Percentiles rank a stretch among this genome's conserved stretches.
Conservation (phyloP, 2,888 invertebrate genomes). For the Leucophenga montana region DNA sequence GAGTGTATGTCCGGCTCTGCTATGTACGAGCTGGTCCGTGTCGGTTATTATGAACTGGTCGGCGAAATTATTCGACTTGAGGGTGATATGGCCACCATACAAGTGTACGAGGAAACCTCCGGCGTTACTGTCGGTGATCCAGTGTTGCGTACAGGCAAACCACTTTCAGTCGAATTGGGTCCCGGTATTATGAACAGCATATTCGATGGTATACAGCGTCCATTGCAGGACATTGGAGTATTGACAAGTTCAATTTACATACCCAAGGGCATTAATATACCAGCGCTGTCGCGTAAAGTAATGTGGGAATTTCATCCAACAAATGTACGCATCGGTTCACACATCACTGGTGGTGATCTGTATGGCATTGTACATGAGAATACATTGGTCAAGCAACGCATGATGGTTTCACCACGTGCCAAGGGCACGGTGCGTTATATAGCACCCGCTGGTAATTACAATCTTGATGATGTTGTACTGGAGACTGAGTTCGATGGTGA, state of each 20-base stretch:
- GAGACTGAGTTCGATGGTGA: constrained; percentile 99
- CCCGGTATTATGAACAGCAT: constrained; percentile 99
- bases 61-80: constrained; percentile 99
- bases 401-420: constrained; percentile 94
- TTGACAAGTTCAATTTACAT: constrained; percentile 97
- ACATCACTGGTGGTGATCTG: constrained; percentile 98
- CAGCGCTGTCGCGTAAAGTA: constrained; percentile 84
- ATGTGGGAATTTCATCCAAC: constrained; percentile 94
- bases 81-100: constrained; percentile 99
- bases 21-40: constrained; percentile 99
- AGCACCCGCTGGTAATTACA: constrained; percentile 94
- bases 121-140: constrained; percentile 99
- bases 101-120: constrained; percentile 96
- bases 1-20: constrained; percentile 99
- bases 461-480: constrained; percentile 91
- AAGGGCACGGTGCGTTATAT: constrained; percentile 97
- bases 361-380: constrained; percentile 97
- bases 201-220: constrained; percentile 99
- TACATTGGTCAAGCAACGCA: constrained; percentile 95
- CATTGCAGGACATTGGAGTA: constrained; percentile 94
- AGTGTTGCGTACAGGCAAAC: constrained; percentile 97
- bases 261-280: constrained; percentile 97
- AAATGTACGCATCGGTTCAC: constrained; percentile 88
- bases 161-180: constrained; percentile 97
- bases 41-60: constrained; percentile 96